Conservation (phyloP, 2,888 invertebrate genomes). For the Sarcophaga carnaria region DNA sequence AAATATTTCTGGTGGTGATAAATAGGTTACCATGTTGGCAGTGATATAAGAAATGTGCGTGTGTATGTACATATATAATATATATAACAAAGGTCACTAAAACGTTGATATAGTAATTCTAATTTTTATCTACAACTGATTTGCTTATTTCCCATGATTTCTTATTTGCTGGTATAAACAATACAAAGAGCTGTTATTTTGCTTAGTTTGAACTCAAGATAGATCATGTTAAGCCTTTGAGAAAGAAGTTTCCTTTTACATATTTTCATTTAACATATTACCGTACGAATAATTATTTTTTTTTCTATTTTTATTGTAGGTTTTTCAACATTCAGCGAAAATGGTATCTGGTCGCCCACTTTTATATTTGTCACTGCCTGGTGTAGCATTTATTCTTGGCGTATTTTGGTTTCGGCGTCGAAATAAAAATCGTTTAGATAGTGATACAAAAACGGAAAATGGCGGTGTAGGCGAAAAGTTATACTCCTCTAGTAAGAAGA, state of each 20-base stretch:
- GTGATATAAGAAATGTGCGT: background rate
- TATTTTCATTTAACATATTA: background rate
- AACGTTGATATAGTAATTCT: background rate
- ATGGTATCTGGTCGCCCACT: constrained; percentile 91
- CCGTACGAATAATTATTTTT: background rate
- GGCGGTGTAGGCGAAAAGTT: constrained; percentile 60
- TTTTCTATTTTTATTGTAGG: constrained; percentile 68
- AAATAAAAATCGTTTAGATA: constrained; percentile 82
- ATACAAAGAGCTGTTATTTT: too few relatives aligned
- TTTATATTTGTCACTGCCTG: constrained; percentile 90
- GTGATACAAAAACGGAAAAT: constrained; percentile 72
- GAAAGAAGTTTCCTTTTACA: background rate
- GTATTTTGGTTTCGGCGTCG: constrained; percentile 92
- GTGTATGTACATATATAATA: too few relatives aligned
- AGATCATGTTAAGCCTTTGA: too few relatives aligned
- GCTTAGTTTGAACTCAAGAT: too few relatives aligned
- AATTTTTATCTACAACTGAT: too few relatives aligned
- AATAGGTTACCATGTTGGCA: constrained; percentile 9
- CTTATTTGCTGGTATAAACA: too few relatives aligned
- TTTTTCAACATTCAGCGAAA: constrained; percentile 81
- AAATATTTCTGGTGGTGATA: constrained; percentile 1
- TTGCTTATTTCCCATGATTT: too few relatives aligned
- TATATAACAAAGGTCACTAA: constrained; percentile 3
- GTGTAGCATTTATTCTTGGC: constrained; percentile 90
- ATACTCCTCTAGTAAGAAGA: constrained; percentile 67